Evolutionary conservation across 2,113 vertebrate species (phyloP), one percentile per base, ranked within the genome.

Genomic region (Hyperopisus bebe): DNA sequence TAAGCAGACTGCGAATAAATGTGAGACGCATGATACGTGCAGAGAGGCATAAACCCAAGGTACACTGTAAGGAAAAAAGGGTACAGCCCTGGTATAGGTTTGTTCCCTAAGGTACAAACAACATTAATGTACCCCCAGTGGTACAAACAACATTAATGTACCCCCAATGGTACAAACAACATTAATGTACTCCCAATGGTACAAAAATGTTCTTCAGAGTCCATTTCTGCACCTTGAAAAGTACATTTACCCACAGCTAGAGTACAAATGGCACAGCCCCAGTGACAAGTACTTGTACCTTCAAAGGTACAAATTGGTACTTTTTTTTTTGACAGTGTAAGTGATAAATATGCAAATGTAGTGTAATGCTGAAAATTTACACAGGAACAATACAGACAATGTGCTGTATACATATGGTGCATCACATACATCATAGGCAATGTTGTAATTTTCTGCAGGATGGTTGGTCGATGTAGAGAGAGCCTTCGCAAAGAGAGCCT

Each of bases 401-500:
- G 8, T 66, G n/a, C n/a, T 27, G 3, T 7, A n/a, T n/a, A 31
- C 62, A 70, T 70, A 70, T 31, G 10, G 3, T 4, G 62, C 62
- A 27, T 31, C 4, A 1, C 10, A 13, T 13, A 70, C 10, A 31
- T 31, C n/a, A 70, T 4, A 13, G 62, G 62, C 62, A 70, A 31
- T 31, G 62, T 31, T 70, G n/a, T 70, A 1, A 70, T 70, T 31
- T 31, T 70, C 62, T 44, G 39, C 53, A 96, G 96, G 88, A 95
- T 96, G 90, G 95, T 95, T 0, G 96, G 96, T 5, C 94, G 92
- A 55, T 95, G 95, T 88, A 93, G 93, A 1, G 95, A 95, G 91
- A 90, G 92, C 89, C 91, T 93, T 87, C 95, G 95, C 44, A 94
- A 94, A 55, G 95, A 95, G 27, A 92, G 92, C 7, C 35, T 94